Evolutionary conservation across 1,140 invertebrate genomes (phyloP), one percentile per base, ranked within the genome.

Genomic region (Diabrotica undecimpunctata): DNA sequence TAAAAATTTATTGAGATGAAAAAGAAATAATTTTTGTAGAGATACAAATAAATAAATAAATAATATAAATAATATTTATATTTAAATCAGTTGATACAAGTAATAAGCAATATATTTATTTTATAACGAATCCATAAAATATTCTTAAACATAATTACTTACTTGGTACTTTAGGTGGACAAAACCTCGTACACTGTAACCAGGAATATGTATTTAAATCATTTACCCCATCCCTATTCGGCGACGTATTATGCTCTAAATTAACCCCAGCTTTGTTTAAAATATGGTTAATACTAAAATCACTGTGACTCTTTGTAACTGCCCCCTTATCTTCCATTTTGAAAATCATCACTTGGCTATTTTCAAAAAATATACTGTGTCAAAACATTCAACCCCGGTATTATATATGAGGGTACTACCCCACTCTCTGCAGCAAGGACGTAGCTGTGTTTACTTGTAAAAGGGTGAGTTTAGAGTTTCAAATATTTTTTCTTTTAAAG

Each of bases 101-200:
- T 25, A 25, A 25, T 2, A 25, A 4, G 4, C 4, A 25, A 25
- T 25, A 25, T 25, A 4, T 25, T 25, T 25, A 4, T 25, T 25
- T 25, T 2, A 25, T 25, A 25, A 25, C 25, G 4, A 25, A 25
- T 25, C 25, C 25, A 25, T 2, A 25, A 25, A 25, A 25, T 25
- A 25, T 25, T 25, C 1, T 25, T 25, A 25, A 25, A 25, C 25
- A 25, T 25, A 25, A 25, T n/a, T 57, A 83, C 84, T 87, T 83
- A 85, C 88, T 81, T 71, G 87, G 88, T 62, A 92, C 72, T 72
- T 88, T 89, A 5, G 89, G 89, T 6, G 89, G 90, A 68, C 85
- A 86, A 72, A 90, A 92, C 65, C 90, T 79, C 0, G 89, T 91
- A 70, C 89, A 92, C 61, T 86, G 86, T 37, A 92, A 77, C 90